phyloP scores from a whole-genome alignment of 2,888 invertebrate species.

The Dynastes maya region DNA sequence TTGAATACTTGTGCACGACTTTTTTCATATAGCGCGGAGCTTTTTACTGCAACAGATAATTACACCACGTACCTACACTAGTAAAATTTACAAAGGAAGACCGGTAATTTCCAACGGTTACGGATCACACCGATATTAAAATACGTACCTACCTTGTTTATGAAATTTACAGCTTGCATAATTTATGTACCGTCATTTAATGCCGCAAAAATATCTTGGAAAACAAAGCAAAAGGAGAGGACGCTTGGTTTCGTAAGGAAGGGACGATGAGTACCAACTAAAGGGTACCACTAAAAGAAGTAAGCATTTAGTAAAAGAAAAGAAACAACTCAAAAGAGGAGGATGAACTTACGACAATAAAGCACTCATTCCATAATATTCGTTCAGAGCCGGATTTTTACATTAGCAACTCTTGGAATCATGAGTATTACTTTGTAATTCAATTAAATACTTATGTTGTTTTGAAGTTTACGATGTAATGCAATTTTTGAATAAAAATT shows the following conservation, averaged over 20 bases:
- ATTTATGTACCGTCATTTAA: constrained; percentile 44
- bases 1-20: constrained; percentile 8
- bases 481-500: too few relatives aligned
- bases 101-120: constrained; percentile 46
- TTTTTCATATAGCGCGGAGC: constrained; percentile 12
- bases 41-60: constrained; percentile 43
- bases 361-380: not conserved
- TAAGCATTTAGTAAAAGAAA: constrained; percentile 3
- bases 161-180: constrained; percentile 50
- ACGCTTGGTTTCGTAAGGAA: not conserved
- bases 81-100: constrained; percentile 45
- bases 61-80: constrained; percentile 36
- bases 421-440: too few relatives aligned
- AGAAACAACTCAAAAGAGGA: not conserved
- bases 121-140: constrained; percentile 45
- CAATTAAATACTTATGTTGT: too few relatives aligned
- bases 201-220: constrained; percentile 34
- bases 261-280: constrained; percentile 18
- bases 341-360: constrained; percentile 30
- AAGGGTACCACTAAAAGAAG: constrained; percentile 9
- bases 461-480: too few relatives aligned
- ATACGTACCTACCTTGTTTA: constrained; percentile 48
- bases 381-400: constrained; percentile 13
- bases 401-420: too few relatives aligned
- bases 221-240: constrained; percentile 37